Conservation (phyloP, 2,113 vertebrate genomes). For the Sitta europaea region DNA sequence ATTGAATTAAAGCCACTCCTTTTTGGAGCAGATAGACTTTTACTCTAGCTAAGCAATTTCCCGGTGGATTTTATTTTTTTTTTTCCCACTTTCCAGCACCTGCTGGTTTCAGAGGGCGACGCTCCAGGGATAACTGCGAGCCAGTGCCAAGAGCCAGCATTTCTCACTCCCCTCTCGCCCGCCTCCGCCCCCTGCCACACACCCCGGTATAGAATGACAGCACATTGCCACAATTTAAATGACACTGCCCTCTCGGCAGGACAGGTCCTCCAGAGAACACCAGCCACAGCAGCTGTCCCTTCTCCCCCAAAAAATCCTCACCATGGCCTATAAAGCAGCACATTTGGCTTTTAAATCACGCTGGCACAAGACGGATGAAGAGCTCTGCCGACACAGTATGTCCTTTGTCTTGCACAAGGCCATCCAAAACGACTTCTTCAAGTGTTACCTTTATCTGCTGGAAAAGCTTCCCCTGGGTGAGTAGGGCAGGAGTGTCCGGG, state of each 20-base stretch:
- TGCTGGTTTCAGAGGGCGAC: conserved; percentile 65
- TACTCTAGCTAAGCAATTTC: conserved; percentile 66
- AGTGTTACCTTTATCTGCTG: conserved; percentile 91
- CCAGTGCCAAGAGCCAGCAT: conserved; percentile 64
- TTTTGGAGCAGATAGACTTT: conserved; percentile 25
- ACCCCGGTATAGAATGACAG: conserved; percentile 76
- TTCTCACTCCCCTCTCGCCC: background rate
- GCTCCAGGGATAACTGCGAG: conserved; percentile 63
- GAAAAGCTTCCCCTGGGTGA: conserved; percentile 90
- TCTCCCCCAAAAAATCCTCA: background rate
- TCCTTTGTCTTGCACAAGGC: conserved; percentile 88
- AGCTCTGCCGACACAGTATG: conserved; percentile 92
- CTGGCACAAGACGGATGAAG: conserved; percentile 86
- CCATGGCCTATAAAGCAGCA: conserved; percentile 78
- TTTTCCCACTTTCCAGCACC: conserved; percentile 67
- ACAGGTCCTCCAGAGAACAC: conserved; percentile 21
- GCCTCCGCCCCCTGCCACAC: background rate
- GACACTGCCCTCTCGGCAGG: conserved; percentile 16
- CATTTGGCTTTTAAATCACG: conserved; percentile 87
- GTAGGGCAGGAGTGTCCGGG: conserved; percentile 4
- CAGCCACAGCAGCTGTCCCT: background rate
- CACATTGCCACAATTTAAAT: conserved; percentile 55
- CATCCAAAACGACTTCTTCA: conserved; percentile 90
- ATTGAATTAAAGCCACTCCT: background rate
- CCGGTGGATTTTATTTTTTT: conserved; percentile 60